These are phyloP conservation scores for Vireo altiloquus DNA, from an alignment of 2,113 vertebrate species.

Conservation along the genomic window DNA sequence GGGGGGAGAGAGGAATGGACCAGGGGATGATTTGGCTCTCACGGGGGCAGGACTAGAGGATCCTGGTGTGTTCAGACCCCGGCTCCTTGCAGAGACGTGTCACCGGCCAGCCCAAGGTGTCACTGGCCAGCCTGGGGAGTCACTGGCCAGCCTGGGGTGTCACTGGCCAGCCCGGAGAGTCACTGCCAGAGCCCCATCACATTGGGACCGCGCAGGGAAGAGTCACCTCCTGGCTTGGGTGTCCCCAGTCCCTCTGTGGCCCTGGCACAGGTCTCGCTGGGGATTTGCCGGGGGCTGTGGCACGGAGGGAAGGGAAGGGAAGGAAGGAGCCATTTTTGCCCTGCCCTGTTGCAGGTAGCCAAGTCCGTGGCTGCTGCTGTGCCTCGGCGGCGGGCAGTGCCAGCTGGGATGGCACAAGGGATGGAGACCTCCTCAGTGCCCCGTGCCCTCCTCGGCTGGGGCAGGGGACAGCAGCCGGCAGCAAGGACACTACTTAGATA, in stretches of 20 bases:
- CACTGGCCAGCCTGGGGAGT: not conserved
- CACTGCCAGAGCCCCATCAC: not conserved
- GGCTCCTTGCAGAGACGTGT: fast-evolving
- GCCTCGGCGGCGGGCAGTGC: fast-evolving
- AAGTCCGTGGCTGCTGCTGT: not conserved
- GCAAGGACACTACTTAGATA: conserved; percentile 10
- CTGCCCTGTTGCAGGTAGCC: not conserved
- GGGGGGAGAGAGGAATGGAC: fast-evolving
- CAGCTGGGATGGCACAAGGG: not conserved
- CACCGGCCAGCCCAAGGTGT: not conserved
- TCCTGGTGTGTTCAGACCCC: fast-evolving
- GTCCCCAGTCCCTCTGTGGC: not conserved
- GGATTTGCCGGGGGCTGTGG: not conserved
- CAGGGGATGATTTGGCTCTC: not conserved
- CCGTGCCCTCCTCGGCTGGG: not conserved
- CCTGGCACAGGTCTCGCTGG: fast-evolving
- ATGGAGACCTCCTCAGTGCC: not conserved
- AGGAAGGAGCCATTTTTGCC: not conserved
- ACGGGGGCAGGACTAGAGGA: fast-evolving
- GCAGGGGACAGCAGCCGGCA: not conserved
- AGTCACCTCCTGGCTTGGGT: not conserved
- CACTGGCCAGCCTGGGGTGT: not conserved
- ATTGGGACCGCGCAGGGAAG: fast-evolving
- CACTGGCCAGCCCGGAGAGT: fast-evolving
- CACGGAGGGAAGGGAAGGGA: not conserved